Percentiles rank a stretch among this genome's conserved stretches.
phyloP scores from a whole-genome alignment of 2,888 invertebrate species.

The Conistra vaccinii region DNA sequence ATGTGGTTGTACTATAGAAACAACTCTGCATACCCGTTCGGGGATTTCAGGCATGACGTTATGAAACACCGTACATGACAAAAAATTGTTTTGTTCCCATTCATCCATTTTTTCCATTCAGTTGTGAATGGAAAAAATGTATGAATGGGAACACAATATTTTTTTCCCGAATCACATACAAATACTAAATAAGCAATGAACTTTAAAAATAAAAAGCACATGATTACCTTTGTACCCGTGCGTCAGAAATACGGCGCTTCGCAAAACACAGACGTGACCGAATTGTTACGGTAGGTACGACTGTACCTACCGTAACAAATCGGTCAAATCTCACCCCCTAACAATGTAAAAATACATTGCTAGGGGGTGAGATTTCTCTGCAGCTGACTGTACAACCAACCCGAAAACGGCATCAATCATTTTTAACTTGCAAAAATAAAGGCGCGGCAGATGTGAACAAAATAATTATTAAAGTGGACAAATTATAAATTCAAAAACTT shows the following conservation, averaged over 20 bases:
- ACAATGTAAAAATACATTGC: too few relatives aligned
- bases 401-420: conserved; percentile 22
- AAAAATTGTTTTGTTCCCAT: background rate
- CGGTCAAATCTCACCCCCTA: too few relatives aligned
- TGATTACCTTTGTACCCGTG: background rate
- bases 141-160: too few relatives aligned
- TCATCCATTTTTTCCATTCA: background rate
- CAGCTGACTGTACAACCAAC: too few relatives aligned
- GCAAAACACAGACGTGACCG: conserved; percentile 12
- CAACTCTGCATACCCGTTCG: too few relatives aligned
- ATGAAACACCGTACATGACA: background rate
- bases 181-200: background rate
- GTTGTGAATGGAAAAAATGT: too few relatives aligned
- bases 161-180: background rate
- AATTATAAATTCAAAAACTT: conserved; percentile 42
- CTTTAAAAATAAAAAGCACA: conserved; percentile 6
- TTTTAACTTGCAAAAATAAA: conserved; percentile 12
- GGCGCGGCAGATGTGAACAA: conserved; percentile 21
- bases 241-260: background rate
- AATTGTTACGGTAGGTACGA: conserved; percentile 2
- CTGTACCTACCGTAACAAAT: too few relatives aligned
- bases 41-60: background rate
- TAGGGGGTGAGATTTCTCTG: too few relatives aligned
- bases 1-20: background rate
- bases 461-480: conserved; percentile 18